These are phyloP conservation scores for Neolamprologus longior DNA, from an alignment of 2,113 vertebrate genomes.

Conservation along the genomic window DNA sequence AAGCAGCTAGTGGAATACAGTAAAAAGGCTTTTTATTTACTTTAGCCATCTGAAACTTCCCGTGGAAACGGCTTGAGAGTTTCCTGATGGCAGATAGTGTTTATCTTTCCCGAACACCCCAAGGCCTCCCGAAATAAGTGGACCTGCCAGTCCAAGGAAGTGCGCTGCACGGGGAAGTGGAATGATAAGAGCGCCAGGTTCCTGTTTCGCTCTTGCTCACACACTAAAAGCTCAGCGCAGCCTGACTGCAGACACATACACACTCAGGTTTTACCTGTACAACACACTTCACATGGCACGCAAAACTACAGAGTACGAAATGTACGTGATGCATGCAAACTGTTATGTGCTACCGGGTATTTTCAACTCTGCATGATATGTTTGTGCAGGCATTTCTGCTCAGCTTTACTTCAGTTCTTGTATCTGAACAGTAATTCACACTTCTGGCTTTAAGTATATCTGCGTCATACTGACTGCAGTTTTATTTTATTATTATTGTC, in stretches of 20 bases:
- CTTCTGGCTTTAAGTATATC: not conserved
- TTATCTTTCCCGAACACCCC: constrained; percentile 99
- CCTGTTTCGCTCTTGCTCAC: constrained; percentile 77
- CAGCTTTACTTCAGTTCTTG: not conserved
- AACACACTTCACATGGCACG: not conserved
- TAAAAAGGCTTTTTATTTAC: constrained; percentile 87
- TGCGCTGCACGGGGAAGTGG: constrained; percentile 66
- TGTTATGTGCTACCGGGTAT: not conserved
- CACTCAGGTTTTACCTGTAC: constrained; percentile 5
- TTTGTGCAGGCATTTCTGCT: not conserved
- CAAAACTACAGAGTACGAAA: not conserved
- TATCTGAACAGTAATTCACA: not conserved
- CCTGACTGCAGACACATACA: not conserved
- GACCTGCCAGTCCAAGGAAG: constrained; percentile 80
- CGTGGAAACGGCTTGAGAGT: constrained; percentile 95
- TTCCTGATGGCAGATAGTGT: constrained; percentile 99
- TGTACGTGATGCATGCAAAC: not conserved
- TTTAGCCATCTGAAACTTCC: constrained; percentile 99
- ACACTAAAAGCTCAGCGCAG: constrained; percentile 12
- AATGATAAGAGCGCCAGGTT: constrained; percentile 88
- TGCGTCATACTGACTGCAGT: not conserved
- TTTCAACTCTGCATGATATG: not conserved
- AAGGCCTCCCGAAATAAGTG: constrained; percentile 97
- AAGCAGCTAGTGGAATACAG: constrained; percentile 61
- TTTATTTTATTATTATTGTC: not conserved